A percentile compares a stretch with the other conserved stretches of the same genome.
phyloP scores from a whole-genome alignment of 2,113 vertebrate species.

The Ctenomys sociabilis region DNA sequence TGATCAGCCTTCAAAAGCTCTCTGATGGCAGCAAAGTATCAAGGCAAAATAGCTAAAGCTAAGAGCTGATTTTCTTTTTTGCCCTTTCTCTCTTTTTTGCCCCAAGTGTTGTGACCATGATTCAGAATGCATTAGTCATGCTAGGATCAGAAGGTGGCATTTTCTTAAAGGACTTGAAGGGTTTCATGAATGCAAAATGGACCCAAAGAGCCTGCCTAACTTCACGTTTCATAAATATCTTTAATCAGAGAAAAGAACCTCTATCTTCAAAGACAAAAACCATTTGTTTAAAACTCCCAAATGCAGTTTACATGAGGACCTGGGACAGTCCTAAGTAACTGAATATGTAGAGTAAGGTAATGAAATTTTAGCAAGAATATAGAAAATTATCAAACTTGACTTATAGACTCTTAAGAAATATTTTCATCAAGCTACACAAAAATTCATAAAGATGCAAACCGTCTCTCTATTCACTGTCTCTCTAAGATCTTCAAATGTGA shows the following conservation, averaged over 20 bases:
- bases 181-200: constrained; percentile 63
- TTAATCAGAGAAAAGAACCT: constrained; percentile 67
- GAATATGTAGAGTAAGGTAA: not conserved
- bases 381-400: constrained; percentile 14
- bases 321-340: not conserved
- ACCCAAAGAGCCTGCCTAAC: constrained; percentile 2
- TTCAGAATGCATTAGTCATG: constrained; percentile 59
- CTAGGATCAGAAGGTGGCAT: constrained; percentile 41
- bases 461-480: not conserved
- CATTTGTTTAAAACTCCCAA: constrained; percentile 57
- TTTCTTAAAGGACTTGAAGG: constrained; percentile 44
- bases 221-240: constrained; percentile 42
- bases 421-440: not conserved
- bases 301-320: not conserved
- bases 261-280: constrained; percentile 66
- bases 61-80: not conserved
- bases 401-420: not conserved
- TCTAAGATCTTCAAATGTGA: not conserved
- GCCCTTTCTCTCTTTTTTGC: not conserved
- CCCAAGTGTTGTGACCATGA: constrained; percentile 47
- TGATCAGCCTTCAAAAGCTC: constrained; percentile 29
- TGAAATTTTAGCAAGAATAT: constrained; percentile 29
- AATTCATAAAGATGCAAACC: not conserved
- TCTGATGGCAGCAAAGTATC: not conserved
- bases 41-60: constrained; percentile 53